Percentiles rank a stretch among this genome's conserved stretches.
Conservation (phyloP, 2,797 vertebrate genomes). For the Phoebastria nigripes region DNA sequence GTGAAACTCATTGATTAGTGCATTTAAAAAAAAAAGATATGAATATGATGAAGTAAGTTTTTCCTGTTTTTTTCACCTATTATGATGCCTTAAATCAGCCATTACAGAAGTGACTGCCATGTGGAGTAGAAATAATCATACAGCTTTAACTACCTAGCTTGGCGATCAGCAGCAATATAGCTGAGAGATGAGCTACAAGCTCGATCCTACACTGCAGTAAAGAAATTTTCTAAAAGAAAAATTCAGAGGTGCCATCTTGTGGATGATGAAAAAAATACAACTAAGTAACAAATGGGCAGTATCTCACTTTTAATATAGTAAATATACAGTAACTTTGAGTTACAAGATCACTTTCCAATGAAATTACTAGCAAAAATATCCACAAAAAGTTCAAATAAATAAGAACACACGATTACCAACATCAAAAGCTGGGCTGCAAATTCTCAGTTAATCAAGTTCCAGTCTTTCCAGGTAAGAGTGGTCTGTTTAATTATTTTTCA, state of each 20-base stretch:
- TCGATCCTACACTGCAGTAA: rapidly evolving
- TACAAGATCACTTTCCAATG: conserved; percentile 3
- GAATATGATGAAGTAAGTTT: neutral
- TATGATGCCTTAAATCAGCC: neutral
- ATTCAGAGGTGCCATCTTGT: neutral
- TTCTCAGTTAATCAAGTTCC: neutral
- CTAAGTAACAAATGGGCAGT: neutral
- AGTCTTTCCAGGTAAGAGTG: neutral
- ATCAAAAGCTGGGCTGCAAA: neutral
- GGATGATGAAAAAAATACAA: neutral
- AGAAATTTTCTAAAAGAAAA: neutral
- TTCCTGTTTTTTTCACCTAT: neutral
- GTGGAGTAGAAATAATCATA: neutral
- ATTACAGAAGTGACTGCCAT: neutral
- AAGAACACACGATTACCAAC: neutral
- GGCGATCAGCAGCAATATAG: neutral
- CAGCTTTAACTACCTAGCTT: neutral
- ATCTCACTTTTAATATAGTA: conserved; percentile 24
- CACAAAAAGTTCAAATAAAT: neutral
- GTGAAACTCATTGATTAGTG: neutral
- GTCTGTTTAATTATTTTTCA: neutral
- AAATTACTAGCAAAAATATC: conserved; percentile 27
- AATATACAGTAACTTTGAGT: neutral
- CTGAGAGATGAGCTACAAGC: neutral
- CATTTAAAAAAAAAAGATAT: neutral